Base-by-base conservation (phyloP, 2,797 vertebrate species). In the Macroramphosus scolopax region DNA sequence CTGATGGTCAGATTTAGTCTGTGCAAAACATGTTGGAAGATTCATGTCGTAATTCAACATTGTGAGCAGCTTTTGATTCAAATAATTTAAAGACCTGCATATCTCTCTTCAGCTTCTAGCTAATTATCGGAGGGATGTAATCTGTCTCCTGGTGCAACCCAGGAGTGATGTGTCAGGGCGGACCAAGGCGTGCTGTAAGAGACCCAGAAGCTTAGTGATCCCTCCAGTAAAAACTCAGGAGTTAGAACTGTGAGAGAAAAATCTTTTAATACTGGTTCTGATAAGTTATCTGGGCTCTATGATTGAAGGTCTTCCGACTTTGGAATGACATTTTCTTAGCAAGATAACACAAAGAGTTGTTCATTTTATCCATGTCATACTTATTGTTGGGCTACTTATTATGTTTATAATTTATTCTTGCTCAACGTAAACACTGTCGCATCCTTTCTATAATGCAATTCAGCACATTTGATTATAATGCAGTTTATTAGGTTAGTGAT, bases 121-220 rank as follows among this genome's bases (percentile, higher is more conserved):
- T 79, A 82, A 38, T 17, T 36, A 58, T 69, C 77, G 68, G 42
- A 67, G 63, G 74, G 56, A 68, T 78, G 70, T 35, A 26, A 61
- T 69, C 55, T 26, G 77, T 70, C 52, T 78, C 74, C 77, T 72
- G 65, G 50, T 51, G 78, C 61, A 84, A 83, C 84, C 69, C 61
- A 76, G 72, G 43, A 68, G 52, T 57, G 49, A 77, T 51, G 75
- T 77, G 72, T 77, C 3, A 20, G 82, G 74, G 81, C 50, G 50
- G 56, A 58, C 35, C 11, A 16, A 50, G 4, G 30, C 29, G 22
- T 50, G 40, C 22, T 32, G 3, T 25, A 32, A 45, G 20, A 68
- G 28, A 47, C 12, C n/a, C 10, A 12, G 45, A 39, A 8, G 5
- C 17, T n/a, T 22, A 13, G 9, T 8, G 12, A 46, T 50, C 36